A percentile compares a stretch with the other conserved stretches of the same genome.
These are phyloP conservation scores for Oenanthe melanoleuca DNA, from an alignment of 2,113 vertebrate genomes.

Conservation along the genomic window DNA sequence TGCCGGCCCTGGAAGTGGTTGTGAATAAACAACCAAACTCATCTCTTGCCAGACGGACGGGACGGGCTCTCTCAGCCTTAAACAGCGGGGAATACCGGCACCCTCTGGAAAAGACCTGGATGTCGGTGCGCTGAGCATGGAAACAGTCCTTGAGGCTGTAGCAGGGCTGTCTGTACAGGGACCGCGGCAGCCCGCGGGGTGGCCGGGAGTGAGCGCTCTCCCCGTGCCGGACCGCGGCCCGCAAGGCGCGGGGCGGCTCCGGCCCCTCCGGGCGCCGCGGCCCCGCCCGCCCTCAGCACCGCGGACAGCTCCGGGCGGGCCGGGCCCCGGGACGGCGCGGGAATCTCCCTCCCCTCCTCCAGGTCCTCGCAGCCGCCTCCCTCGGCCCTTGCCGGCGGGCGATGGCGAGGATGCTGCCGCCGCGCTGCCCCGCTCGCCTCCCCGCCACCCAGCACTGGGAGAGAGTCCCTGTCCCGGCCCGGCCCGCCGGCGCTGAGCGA, in stretches of 20 bases:
- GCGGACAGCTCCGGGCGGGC: not conserved
- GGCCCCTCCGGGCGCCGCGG: not conserved
- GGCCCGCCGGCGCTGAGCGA: not conserved
- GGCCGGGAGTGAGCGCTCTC: not conserved
- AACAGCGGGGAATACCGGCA: not conserved
- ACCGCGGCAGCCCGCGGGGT: not conserved
- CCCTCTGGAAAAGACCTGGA: not conserved
- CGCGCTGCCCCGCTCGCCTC: not conserved
- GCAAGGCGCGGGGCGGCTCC: not conserved
- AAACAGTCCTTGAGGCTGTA: not conserved
- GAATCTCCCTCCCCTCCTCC: too few relatives aligned
- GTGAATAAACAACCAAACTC: not conserved
- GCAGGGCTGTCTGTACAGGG: not conserved
- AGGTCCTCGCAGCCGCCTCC: not conserved
- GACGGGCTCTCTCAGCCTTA: not conserved
- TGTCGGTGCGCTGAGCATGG: not conserved
- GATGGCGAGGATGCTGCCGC: not conserved
- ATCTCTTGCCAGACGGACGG: not conserved
- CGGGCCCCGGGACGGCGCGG: fast-evolving
- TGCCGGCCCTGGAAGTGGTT: not conserved
- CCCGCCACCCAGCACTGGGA: not conserved
- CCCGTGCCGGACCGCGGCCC: fast-evolving
- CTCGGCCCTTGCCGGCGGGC: not conserved
- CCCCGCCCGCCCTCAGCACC: slow-evolving; percentile 4
- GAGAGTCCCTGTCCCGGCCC: not conserved